A percentile compares a stretch with the other conserved stretches of the same genome.
These are phyloP conservation scores for Cabera pusaria DNA, from an alignment of 2,888 invertebrate species.

Conservation along the genomic window DNA sequence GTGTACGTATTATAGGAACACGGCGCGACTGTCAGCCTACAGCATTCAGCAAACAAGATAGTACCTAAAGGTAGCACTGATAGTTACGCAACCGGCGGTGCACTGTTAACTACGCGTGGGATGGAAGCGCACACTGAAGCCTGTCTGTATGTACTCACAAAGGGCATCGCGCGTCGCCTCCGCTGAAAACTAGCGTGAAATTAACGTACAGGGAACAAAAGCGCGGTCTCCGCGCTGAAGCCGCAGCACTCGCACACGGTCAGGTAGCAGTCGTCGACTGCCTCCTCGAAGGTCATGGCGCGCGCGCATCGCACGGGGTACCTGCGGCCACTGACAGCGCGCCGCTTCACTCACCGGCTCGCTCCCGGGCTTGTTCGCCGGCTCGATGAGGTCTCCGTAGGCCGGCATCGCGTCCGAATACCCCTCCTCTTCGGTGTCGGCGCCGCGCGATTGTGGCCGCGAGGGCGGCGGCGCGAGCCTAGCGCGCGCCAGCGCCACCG, in stretches of 20 bases:
- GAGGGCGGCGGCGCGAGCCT: constrained; percentile 68
- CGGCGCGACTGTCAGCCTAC: too few relatives aligned
- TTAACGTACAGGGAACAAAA: constrained; percentile 78
- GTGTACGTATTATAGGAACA: neutral
- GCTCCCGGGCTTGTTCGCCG: constrained; percentile 56
- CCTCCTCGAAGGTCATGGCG: constrained; percentile 80
- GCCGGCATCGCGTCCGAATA: constrained; percentile 76
- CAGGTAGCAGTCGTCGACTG: constrained; percentile 74
- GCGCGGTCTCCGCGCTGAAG: constrained; percentile 77
- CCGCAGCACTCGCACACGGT: constrained; percentile 82
- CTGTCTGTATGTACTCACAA: constrained; percentile 75
- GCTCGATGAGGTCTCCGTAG: constrained; percentile 80
- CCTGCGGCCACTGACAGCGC: constrained; percentile 56
- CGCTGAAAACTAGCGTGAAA: constrained; percentile 75
- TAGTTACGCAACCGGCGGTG: constrained; percentile 32
- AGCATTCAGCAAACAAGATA: constrained; percentile 1
- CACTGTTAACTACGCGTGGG: constrained; percentile 46
- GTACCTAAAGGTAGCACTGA: constrained; percentile 8
- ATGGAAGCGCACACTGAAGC: constrained; percentile 54
- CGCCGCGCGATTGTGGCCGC: constrained; percentile 65
- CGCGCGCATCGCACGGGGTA: constrained; percentile 74
- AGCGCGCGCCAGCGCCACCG: constrained; percentile 75
- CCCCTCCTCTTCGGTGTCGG: constrained; percentile 75
- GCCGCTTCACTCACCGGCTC: constrained; percentile 57
- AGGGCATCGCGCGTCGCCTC: constrained; percentile 66